A percentile compares a stretch with the other conserved stretches of the same genome.
These are phyloP conservation scores for Aphidoletes aphidimyza DNA, from an alignment of 2,888 invertebrate genomes.

Conservation along the genomic window DNA sequence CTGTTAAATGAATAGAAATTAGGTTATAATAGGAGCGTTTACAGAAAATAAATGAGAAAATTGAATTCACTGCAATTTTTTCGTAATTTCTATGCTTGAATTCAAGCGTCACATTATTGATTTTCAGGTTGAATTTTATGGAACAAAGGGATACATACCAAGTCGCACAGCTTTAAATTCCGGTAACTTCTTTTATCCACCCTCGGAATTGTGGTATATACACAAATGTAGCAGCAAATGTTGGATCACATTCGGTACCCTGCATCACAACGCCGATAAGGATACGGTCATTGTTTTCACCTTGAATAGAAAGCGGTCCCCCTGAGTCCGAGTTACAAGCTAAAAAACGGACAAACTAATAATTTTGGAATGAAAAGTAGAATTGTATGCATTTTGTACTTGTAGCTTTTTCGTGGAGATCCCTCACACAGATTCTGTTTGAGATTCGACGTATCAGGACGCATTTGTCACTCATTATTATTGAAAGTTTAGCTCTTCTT, in stretches of 20 bases:
- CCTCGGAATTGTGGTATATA: not conserved
- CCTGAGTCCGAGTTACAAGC: too few relatives aligned
- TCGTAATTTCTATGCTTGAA: too few relatives aligned
- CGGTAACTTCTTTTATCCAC: not conserved
- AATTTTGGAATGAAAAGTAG: too few relatives aligned
- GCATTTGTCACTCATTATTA: not conserved
- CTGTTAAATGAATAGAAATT: too few relatives aligned
- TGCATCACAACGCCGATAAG: not conserved
- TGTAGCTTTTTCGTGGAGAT: not conserved
- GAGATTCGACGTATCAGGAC: not conserved
- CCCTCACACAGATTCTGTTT: not conserved
- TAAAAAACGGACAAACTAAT: too few relatives aligned
- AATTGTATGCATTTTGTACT: not conserved
- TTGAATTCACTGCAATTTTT: too few relatives aligned
- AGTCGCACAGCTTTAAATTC: not conserved
- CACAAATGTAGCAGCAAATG: not conserved
- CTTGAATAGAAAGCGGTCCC: too few relatives aligned
- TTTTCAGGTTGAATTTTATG: not conserved
- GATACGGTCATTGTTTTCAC: too few relatives aligned
- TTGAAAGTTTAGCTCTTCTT: conserved; percentile 16
- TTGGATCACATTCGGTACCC: not conserved
- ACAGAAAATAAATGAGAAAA: too few relatives aligned
- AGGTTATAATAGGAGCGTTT: too few relatives aligned
- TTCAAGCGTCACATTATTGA: too few relatives aligned
- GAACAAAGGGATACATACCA: not conserved